Base-by-base conservation (phyloP, 1,140 invertebrate species). In the Eriocheir sinensis region DNA sequence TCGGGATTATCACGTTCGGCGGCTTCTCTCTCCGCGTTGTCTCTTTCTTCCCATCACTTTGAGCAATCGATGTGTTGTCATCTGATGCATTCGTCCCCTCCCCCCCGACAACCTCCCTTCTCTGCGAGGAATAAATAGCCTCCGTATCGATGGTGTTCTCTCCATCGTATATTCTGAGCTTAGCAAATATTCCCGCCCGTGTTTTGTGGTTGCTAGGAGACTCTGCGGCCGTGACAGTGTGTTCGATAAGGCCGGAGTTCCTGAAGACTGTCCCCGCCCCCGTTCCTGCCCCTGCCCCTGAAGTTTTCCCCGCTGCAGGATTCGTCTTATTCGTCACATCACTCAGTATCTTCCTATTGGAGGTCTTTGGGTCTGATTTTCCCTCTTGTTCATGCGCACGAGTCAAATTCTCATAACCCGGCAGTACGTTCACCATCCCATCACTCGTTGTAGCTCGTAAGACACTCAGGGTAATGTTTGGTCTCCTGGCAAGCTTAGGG, bases 171-270 rank as follows among this genome's bases (percentile, higher is more conserved):
- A 93, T 81, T 6, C 6, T 81, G 12, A 93, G 81, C 17, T 93
- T 93, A 21, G 91, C 79, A 86, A 93, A 93, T 86, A 89, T 9
- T n/a, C 30, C 48, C 2, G 12, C 30, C 3, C 27, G 60, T 72
- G 60, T 72, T 72, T 72, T 72, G 60, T 2, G 0, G 60, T 72
- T 72, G 34, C 81, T 41, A 0, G 32, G 34, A 85, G 3, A 36
- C 36, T 36, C 34, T 15, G 34, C 8, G 15, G 81, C 81, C 81
- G 8, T 85, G 3, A 32, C 21, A 21, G 4, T 72, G 60, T n/a
- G 30, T 1, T 32, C 3, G 17, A 15, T 27, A 0, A 6, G 30
- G 30, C 81, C 32, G 3, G 81, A 36, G 15, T 2, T 85, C 30
- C 34, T 3, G 2, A 85, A 48, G 15, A 48, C 44, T 15, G 44